Evolutionary conservation across 2,888 invertebrate genomes (phyloP).

Genomic region (Pyrrhosoma nymphula): DNA sequence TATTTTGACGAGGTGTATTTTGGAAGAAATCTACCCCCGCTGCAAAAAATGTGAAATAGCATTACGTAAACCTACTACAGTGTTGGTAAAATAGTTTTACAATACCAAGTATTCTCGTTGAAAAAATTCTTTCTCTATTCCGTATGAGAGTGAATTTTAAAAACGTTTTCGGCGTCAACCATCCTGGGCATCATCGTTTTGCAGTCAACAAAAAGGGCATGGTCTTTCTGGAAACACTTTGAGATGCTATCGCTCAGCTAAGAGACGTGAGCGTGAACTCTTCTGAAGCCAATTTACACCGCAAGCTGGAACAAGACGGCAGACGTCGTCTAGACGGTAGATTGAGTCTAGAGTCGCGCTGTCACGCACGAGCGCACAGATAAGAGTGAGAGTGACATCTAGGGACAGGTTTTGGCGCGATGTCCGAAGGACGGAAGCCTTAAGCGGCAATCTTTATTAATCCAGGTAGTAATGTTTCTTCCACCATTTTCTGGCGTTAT

Average conservation of each 20-base stretch:
- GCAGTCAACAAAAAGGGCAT: background rate
- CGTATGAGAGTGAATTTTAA: background rate
- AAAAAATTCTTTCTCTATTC: background rate
- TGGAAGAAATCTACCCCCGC: no score
- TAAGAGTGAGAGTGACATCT: background rate
- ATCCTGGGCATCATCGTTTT: background rate
- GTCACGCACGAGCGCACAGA: background rate
- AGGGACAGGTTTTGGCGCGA: background rate
- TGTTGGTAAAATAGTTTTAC: no score
- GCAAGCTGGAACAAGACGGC: background rate
- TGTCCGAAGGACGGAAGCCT: no score
- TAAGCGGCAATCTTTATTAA: no score
- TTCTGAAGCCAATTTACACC: background rate
- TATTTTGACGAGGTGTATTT: no score
- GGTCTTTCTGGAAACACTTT: background rate
- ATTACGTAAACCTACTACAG: no score
- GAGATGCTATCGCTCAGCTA: background rate
- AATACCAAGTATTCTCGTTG: no score
- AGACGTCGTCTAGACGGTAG: background rate
- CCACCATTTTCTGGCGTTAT: no score
- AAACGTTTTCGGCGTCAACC: background rate
- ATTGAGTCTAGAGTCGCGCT: background rate
- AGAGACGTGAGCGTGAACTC: background rate
- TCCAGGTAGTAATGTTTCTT: no score
- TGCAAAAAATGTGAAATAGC: no score